Percentiles rank a stretch among this genome's conserved stretches.
These are phyloP conservation scores for Prosapia bicincta DNA, from an alignment of 2,888 invertebrate species.

Conservation along the genomic window DNA sequence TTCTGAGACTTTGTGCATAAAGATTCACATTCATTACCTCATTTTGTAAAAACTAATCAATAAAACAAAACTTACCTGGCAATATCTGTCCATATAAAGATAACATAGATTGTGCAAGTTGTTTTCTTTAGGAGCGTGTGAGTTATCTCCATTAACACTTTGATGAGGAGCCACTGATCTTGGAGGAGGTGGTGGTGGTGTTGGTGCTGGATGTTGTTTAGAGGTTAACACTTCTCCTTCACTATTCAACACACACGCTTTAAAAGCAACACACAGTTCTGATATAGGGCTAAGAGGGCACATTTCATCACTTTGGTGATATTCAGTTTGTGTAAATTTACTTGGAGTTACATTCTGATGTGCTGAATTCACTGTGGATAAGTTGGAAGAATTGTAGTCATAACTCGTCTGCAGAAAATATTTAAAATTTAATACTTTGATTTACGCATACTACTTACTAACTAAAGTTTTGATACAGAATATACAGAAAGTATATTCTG, in stretches of 20 bases:
- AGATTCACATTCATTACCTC: too few species aligned
- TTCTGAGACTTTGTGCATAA: too few species aligned
- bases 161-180: not conserved
- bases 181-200: constrained; percentile 4
- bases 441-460: too few species aligned
- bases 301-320: not conserved
- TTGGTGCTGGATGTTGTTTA: not conserved
- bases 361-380: not conserved
- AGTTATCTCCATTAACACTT: not conserved
- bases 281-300: constrained; percentile 52
- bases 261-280: constrained; percentile 57
- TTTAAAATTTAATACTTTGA: too few species aligned
- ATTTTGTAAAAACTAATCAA: too few species aligned
- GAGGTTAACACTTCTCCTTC: not conserved
- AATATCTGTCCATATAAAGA: constrained; percentile 57
- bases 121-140: not conserved
- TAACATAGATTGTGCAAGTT: constrained; percentile 39
- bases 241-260: constrained; percentile 50
- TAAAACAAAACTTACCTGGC: constrained; percentile 45
- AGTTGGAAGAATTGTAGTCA: not conserved
- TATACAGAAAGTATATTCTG: too few species aligned
- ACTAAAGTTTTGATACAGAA: too few species aligned
- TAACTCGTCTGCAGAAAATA: not conserved
- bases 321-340: not conserved
- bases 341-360: not conserved